Base-by-base conservation (phyloP, 2,888 invertebrate genomes). In the Platycheirus albimanus region DNA sequence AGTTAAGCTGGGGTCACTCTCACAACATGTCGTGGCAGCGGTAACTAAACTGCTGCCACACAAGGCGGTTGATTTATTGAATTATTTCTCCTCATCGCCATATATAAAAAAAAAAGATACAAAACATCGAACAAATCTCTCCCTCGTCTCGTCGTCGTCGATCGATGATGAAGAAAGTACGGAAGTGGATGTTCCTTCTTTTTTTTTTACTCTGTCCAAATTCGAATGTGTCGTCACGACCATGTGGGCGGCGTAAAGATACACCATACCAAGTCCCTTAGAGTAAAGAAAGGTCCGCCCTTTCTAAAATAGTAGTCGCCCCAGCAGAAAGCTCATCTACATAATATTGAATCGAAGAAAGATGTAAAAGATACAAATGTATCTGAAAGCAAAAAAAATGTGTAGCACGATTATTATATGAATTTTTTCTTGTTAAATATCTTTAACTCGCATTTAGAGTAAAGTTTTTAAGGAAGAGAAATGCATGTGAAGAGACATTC, bases 21-120 rank as follows among this genome's bases (percentile, higher is more conserved):
- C 63, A 49, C 69, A 69, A 49, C 41, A 69, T 76, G 61, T 76
- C 30, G 58, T 28, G 38, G 52, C 61, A 58, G 54, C 64, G 19
- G 47, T 54, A 28, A 19, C 41, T 43, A 43, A 61, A 43, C 58
- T 58, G 58, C 43, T 43, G 33, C 30, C 67, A 74, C 74, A 58
- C 71, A 64, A 58, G 66, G 45, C 67, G 67, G 63, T 63, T 79
- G 52, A 79, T 74, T 79, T 74, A 79, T 79, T 79, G 61, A 75
- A 74, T 52, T 72, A 13, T 47, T 28, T 56, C 38, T 43, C 41
- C 36, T 58, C 36, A 52, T 45, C 28, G 36, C 28, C 15, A 51
- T 30, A 38, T 13, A 38, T 24, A 36, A 36, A 36, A 36, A 1
- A 20, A n/a, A 28, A 5, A 56, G 1, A 17, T 52, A 17, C 54